Evolutionary conservation across 2,797 vertebrate genomes (phyloP).

Genomic region (Columba guinea): DNA sequence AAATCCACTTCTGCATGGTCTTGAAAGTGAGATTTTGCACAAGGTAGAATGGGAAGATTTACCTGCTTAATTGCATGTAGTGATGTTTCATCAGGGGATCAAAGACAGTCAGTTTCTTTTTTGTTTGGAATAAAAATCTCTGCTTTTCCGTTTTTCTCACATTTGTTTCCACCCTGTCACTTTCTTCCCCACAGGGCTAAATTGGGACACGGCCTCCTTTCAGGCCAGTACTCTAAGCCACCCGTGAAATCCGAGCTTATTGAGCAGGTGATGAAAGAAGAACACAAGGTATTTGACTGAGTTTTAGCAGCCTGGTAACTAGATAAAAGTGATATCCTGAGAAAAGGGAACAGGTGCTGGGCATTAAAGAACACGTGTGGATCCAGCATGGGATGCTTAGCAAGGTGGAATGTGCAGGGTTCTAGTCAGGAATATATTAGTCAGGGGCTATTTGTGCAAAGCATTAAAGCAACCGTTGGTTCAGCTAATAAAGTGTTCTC

Average conservation of each 20-base stretch:
- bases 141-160: not conserved
- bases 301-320: not conserved
- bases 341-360: conserved; percentile 40
- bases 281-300: conserved; percentile 93
- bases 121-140: not conserved
- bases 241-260: conserved; percentile 98
- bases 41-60: not conserved
- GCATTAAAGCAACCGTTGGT: not conserved
- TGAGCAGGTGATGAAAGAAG: conserved; percentile 99
- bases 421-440: conserved; percentile 51
- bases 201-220: conserved; percentile 95
- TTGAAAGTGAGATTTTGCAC: not conserved
- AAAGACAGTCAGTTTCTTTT: not conserved
- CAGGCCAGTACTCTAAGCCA: conserved; percentile 96
- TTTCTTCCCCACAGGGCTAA: conserved; percentile 87
- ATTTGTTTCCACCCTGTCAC: not conserved
- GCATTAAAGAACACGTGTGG: not conserved
- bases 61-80: not conserved
- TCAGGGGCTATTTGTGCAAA: conserved; percentile 57
- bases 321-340: conserved; percentile 53
- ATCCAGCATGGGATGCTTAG: not conserved
- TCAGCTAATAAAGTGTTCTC: not conserved
- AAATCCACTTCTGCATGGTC: not conserved
- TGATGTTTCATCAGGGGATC: not conserved
- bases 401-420: conserved; percentile 30